Base-by-base conservation (phyloP, 2,888 invertebrate genomes). In the Aromia moschata region DNA sequence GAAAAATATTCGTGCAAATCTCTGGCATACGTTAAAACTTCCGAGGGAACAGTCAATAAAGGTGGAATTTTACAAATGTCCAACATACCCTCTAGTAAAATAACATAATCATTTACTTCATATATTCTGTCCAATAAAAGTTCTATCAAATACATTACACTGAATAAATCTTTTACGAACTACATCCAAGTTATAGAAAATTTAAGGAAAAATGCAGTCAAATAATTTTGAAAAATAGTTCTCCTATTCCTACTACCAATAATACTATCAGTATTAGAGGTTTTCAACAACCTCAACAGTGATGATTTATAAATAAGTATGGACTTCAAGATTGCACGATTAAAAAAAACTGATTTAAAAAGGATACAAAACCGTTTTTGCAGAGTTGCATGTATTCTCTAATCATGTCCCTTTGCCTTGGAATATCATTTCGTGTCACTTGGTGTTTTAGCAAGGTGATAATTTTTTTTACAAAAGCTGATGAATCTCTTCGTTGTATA, bases 1-100 rank as follows among this genome's bases (percentile, higher is more conserved):
- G 75, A 74, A 58, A 81, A 80, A 64, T 79, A 80, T 53, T 77
- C 75, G 18, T 76, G 67, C 38, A 81, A 46, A 11, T 74, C 71
- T 18, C 64, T 60, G 0, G 30, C 49, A 30, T 63, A 73, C 5
- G 36, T 49, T 2, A 77, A 52, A 40, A 62, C 56, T 12, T 82
- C 80, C 2, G 79, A 78, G 17, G 70, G 55, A 51, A 70, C 75
- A 9, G 69, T 73, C 16, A 81, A 56, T 14, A 75, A 52, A 1
- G 78, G 78, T 1, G 79, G 77, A 37, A 74, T 56, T 37, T 47
- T 46, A 58, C 78, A 78, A 12, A 79, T 58, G 2, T 72, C 62
- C 17, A 82, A 60, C 59, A 82, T 70, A 47, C 61, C 58, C 37
- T 74, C 56, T 17, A 82, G 65, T 41, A 73, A 64, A 1, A 57